These are phyloP conservation scores for Encarsia formosa DNA, from an alignment of 2,888 invertebrate genomes.

Conservation along the genomic window DNA sequence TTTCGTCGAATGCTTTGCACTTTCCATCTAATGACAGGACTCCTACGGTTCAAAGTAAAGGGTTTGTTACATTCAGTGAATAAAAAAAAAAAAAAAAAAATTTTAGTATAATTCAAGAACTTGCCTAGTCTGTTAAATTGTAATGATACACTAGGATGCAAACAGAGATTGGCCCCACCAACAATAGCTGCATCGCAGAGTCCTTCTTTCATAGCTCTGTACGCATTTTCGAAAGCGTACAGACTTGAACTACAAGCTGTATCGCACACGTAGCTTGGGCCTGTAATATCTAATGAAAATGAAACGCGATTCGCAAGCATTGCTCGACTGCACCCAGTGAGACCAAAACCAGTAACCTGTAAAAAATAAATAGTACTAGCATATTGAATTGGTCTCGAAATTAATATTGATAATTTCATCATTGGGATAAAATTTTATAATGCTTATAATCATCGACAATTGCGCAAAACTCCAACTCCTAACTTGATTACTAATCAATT, in stretches of 20 bases:
- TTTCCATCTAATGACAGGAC: conserved; percentile 79
- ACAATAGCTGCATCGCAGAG: conserved; percentile 87
- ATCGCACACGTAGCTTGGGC: conserved; percentile 85
- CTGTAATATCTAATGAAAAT: conserved; percentile 90
- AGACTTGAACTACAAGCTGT: conserved; percentile 94
- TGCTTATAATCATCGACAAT: no score
- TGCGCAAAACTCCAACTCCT: no score
- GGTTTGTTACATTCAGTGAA: background rate
- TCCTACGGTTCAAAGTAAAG: conserved; percentile 48
- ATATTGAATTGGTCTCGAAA: no score
- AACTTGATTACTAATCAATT: no score
- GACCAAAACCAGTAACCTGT: no score
- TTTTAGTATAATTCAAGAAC: background rate
- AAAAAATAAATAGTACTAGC: no score
- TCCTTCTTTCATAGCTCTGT: conserved; percentile 70
- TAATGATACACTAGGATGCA: conserved; percentile 83
- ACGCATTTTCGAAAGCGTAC: conserved; percentile 80
- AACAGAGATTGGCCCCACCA: conserved; percentile 78
- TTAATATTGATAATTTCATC: no score
- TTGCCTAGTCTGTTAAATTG: conserved; percentile 71
- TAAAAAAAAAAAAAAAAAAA: background rate
- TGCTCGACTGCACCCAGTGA: conserved; percentile 89
- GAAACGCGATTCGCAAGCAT: conserved; percentile 98
- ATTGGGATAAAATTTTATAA: no score
- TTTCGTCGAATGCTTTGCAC: conserved; percentile 87